Evolutionary conservation across 2,888 invertebrate genomes (phyloP).

Genomic region (Proisotoma minuta): DNA sequence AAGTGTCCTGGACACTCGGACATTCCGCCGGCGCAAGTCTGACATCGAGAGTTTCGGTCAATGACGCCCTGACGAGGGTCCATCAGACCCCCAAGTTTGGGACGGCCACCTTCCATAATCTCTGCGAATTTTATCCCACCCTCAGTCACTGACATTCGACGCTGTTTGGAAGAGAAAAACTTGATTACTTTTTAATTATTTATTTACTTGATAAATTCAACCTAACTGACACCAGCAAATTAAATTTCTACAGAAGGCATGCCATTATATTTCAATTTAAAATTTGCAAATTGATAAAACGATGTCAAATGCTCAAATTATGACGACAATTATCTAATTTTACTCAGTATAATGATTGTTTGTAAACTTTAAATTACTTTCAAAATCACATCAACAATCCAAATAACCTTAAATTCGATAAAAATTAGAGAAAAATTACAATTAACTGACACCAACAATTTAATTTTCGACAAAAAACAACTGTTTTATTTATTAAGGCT

Average conservation of each 20-base stretch:
- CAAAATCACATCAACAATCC: too few species aligned
- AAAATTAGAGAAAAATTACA: too few species aligned
- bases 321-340: too few species aligned
- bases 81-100: conserved; percentile 97
- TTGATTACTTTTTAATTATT: background rate
- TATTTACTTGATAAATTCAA: background rate
- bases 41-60: conserved; percentile 86
- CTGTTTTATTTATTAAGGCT: too few species aligned
- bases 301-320: too few species aligned
- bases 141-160: conserved; percentile 96
- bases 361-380: too few species aligned
- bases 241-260: background rate
- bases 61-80: conserved; percentile 96
- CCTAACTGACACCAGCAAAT: background rate
- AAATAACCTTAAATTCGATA: too few species aligned
- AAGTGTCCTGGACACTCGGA: conserved; percentile 99
- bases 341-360: too few species aligned
- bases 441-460: too few species aligned
- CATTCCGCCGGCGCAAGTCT: conserved; percentile 96
- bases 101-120: conserved; percentile 96
- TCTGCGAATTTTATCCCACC: conserved; percentile 95
- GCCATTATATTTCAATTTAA: background rate
- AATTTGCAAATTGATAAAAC: too few species aligned
- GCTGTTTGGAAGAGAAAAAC: conserved; percentile 56
- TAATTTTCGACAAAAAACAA: too few species aligned